These are phyloP conservation scores for Arctia plantaginis DNA, from an alignment of 2,888 invertebrate genomes.

Conservation along the genomic window DNA sequence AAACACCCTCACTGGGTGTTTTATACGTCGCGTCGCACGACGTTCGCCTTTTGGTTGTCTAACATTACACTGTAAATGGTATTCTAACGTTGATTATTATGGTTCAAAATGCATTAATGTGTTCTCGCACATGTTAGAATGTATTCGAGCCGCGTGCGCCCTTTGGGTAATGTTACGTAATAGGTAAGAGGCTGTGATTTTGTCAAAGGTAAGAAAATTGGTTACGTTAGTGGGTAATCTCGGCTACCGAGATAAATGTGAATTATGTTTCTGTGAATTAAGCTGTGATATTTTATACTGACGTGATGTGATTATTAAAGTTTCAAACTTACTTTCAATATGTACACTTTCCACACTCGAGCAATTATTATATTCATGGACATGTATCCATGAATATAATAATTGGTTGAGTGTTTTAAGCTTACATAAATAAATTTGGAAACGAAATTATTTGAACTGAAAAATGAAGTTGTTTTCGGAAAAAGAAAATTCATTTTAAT, in stretches of 20 bases:
- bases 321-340: constrained; percentile 11
- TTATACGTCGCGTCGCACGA: constrained; percentile 66
- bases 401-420: not conserved
- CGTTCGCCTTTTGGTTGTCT: constrained; percentile 65
- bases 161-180: constrained; percentile 85
- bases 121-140: constrained; percentile 60
- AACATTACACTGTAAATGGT: constrained; percentile 63
- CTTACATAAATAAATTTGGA: not conserved
- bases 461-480: not conserved
- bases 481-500: not conserved
- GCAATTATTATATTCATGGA: too few species aligned
- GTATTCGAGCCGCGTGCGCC: constrained; percentile 81
- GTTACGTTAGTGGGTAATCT: constrained; percentile 83
- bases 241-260: constrained; percentile 70
- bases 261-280: constrained; percentile 69
- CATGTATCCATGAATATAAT: too few species aligned
- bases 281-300: constrained; percentile 46
- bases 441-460: not conserved
- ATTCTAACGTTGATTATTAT: constrained; percentile 75
- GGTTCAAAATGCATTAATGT: constrained; percentile 67
- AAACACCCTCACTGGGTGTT: constrained; percentile 68
- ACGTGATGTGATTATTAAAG: constrained; percentile 22
- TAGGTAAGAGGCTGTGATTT: constrained; percentile 82
- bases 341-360: too few species aligned
- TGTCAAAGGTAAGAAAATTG: constrained; percentile 87